Conservation (phyloP, 2,797 vertebrate species). For the Enoplosus armatus region DNA sequence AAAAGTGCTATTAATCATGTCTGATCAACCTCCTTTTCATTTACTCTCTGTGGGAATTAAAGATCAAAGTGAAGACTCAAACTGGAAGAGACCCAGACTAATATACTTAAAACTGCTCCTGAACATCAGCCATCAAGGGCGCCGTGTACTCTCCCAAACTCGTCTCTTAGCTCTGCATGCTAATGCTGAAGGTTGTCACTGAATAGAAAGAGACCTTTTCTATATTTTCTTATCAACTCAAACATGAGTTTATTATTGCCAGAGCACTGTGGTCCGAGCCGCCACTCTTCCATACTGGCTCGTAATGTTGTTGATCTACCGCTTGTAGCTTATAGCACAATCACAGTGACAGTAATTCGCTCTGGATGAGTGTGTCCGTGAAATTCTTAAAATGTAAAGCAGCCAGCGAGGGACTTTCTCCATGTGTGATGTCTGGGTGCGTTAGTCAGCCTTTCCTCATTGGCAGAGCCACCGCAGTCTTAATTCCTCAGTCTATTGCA, state of each 20-base stretch:
- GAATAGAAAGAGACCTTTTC: neutral
- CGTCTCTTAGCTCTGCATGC: neutral
- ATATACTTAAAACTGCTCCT: slow-evolving; percentile 7
- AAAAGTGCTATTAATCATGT: neutral
- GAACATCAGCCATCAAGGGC: neutral
- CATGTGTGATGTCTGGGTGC: slow-evolving; percentile 70
- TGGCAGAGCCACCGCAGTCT: slow-evolving; percentile 70
- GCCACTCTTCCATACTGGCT: neutral
- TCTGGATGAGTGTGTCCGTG: slow-evolving; percentile 30
- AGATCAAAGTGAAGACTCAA: neutral
- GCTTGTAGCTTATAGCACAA: slow-evolving; percentile 30
- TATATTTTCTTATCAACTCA: neutral
- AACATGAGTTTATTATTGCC: neutral
- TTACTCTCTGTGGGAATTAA: neutral
- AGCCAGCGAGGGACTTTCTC: slow-evolving; percentile 63
- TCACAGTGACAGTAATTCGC: slow-evolving; percentile 10
- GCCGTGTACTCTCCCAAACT: neutral
- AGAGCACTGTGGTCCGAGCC: slow-evolving; percentile 11
- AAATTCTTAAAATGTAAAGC: slow-evolving; percentile 41
- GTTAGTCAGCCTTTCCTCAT: slow-evolving; percentile 80
- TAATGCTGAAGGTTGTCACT: neutral
- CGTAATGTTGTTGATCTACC: slow-evolving; percentile 13
- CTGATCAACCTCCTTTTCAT: neutral
- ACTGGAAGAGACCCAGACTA: neutral
- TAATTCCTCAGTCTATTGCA: slow-evolving; percentile 74